Evolutionary conservation across 2,888 invertebrate species (phyloP), one percentile per base, ranked within the genome.

Genomic region (Macaria notata): DNA sequence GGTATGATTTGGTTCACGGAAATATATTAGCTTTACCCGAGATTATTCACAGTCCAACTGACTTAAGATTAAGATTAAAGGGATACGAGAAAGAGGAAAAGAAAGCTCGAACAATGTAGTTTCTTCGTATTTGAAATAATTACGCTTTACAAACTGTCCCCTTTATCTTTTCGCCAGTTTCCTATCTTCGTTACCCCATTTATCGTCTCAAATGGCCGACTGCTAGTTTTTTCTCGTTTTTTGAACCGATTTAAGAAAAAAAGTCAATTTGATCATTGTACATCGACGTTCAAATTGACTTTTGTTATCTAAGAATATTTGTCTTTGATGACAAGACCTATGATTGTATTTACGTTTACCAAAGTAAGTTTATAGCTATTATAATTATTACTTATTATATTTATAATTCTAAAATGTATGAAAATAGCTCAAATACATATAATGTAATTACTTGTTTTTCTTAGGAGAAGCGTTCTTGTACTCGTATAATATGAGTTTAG

Each of bases 71-170:
- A 62, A 53, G 53, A 56, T 56, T 61, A 64, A 59, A 54, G 45
- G 48, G 51, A 46, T 49, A 33, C 38, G 46, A 46, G 46, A 38
- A 44, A 52, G 48, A 44, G 42, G 55, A n/a, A 44, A 49, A 33
- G 54, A 54, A 58, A 46, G 48, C 36, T 55, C 59, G 43, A 54
- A 54, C 54, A 51, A 54, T 55, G 54, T 59, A 54, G 59, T 59
- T 59, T 59, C 48, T 54, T 46, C 54, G 50, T 47, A 59, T 72
- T 69, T 75, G 78, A 83, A 81, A 83, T 83, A 83, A 83, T 83
- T 83, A 83, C 78, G 79, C 73, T 77, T 78, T 79, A 79, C 83
- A 83, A 83, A 81, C 79, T 78, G 73, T 76, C 78, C 76, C 76
- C 79, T 79, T 78, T 79, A 81, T 82, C 78, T 79, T 67, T 65